Conservation (phyloP, 2,888 invertebrate species). For the Erpobdella octoculata region DNA sequence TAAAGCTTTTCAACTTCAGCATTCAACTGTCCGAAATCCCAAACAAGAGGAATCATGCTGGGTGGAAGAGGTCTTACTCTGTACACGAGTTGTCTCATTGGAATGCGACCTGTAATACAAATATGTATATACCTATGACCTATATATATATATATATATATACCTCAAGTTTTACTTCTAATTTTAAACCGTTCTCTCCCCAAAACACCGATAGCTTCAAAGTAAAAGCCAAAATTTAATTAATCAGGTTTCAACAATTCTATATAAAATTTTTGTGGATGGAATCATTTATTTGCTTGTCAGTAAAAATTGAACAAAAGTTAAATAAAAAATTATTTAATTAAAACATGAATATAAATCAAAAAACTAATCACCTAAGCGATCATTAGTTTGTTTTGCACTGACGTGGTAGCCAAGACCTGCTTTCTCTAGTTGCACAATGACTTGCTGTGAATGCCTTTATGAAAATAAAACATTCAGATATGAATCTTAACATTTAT, state of each 20-base stretch:
- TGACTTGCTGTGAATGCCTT: slow-evolving; percentile 46
- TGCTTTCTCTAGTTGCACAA: slow-evolving; percentile 44
- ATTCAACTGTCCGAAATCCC: slow-evolving; percentile 49
- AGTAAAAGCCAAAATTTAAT: too few species aligned
- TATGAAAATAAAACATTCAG: too few species aligned
- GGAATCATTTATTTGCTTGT: too few species aligned
- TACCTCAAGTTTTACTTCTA: too few species aligned
- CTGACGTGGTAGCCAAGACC: slow-evolving; percentile 48
- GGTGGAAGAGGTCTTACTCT: slow-evolving; percentile 48
- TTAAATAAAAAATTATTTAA: not conserved
- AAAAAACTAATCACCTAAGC: slow-evolving; percentile 35
- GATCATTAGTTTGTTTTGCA: slow-evolving; percentile 43
- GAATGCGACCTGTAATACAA: slow-evolving; percentile 41
- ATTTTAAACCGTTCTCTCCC: too few species aligned
- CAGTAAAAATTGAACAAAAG: not conserved
- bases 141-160: not conserved
- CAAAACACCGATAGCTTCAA: too few species aligned
- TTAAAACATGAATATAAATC: not conserved
- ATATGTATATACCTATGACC: not conserved
- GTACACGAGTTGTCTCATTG: slow-evolving; percentile 48
- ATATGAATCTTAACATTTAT: too few species aligned
- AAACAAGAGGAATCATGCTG: slow-evolving; percentile 47
- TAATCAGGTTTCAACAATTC: too few species aligned
- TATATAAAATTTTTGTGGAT: too few species aligned
- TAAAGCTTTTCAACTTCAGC: slow-evolving; percentile 43